phyloP scores from a whole-genome alignment of 2,888 invertebrate genomes.

The Cheilosia grossa region DNA sequence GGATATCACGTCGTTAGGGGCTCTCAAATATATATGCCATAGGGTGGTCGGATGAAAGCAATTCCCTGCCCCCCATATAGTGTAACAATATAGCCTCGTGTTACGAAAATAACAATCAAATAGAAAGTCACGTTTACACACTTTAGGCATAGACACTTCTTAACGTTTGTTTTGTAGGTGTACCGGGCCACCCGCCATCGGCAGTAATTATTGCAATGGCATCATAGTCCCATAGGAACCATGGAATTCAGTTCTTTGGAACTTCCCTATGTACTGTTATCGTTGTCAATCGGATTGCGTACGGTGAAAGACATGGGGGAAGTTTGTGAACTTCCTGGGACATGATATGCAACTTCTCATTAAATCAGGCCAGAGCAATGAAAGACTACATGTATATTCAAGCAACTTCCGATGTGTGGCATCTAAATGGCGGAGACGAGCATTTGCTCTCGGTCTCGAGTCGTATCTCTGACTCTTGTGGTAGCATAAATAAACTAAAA shows the following conservation, averaged over 20 bases:
- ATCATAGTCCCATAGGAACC: background rate
- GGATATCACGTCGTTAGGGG: constrained; percentile 54
- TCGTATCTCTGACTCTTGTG: background rate
- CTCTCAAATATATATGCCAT: constrained; percentile 33
- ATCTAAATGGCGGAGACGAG: background rate
- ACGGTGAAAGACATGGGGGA: constrained; percentile 18
- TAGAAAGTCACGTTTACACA: constrained; percentile 69
- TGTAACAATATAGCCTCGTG: constrained; percentile 31
- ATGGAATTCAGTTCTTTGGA: constrained; percentile 41
- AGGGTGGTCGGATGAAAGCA: background rate
- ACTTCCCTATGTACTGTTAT: constrained; percentile 15
- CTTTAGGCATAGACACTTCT: constrained; percentile 53
- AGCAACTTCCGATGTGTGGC: constrained; percentile 24
- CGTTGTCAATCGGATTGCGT: constrained; percentile 45
- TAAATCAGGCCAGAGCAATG: constrained; percentile 13
- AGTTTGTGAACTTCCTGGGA: constrained; percentile 29
- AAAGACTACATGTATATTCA: background rate
- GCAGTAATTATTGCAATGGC: constrained; percentile 43
- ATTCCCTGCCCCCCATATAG: constrained; percentile 7
- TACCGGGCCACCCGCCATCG: constrained; percentile 12
- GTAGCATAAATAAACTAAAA: too few species aligned
- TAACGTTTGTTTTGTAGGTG: constrained; percentile 35
- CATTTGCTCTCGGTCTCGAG: background rate
- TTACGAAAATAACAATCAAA: constrained; percentile 65
- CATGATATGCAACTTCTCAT: constrained; percentile 27